Evolutionary conservation across 2,113 vertebrate genomes (phyloP).

Genomic region (Embiotoca jacksoni): DNA sequence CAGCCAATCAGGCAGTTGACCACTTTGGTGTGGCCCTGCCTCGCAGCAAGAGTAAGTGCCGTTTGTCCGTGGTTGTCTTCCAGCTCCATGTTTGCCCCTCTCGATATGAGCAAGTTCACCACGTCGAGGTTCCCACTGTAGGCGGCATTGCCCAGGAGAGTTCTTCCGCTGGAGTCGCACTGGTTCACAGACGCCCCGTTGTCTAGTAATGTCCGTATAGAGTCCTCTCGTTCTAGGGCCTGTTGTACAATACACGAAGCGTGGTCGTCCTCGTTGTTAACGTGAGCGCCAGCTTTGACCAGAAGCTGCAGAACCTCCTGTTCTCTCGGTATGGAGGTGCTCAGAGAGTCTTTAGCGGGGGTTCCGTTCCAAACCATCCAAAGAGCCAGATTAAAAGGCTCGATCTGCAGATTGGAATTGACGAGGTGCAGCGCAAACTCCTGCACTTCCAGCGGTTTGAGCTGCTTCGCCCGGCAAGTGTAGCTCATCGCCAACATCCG

Average conservation of each 20-base stretch:
- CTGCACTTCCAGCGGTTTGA: slow-evolving; percentile 92
- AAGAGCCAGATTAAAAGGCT: slow-evolving; percentile 92
- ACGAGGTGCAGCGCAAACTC: slow-evolving; percentile 97
- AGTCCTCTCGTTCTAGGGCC: slow-evolving; percentile 96
- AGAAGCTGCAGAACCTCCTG: slow-evolving; percentile 96
- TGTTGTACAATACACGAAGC: slow-evolving; percentile 94
- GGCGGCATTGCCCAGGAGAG: slow-evolving; percentile 92
- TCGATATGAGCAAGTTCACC: slow-evolving; percentile 92
- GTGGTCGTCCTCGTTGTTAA: slow-evolving; percentile 93
- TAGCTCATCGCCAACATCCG: slow-evolving; percentile 98
- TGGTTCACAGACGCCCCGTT: slow-evolving; percentile 96
- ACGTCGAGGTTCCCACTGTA: slow-evolving; percentile 97
- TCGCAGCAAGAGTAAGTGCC: slow-evolving; percentile 93
- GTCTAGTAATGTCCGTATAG: slow-evolving; percentile 94
- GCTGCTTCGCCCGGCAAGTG: slow-evolving; percentile 94
- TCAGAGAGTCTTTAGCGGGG: slow-evolving; percentile 94
- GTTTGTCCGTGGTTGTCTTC: slow-evolving; percentile 95
- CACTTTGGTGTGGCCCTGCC: slow-evolving; percentile 97
- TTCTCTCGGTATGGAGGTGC: slow-evolving; percentile 92
- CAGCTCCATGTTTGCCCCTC: slow-evolving; percentile 93
- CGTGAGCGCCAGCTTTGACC: slow-evolving; percentile 96
- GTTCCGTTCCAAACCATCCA: slow-evolving; percentile 99
- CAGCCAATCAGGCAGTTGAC: slow-evolving; percentile 96
- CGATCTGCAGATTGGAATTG: slow-evolving; percentile 94
- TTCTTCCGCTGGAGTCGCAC: slow-evolving; percentile 92